A percentile compares a stretch with the other conserved stretches of the same genome.
Evolutionary conservation across 2,888 invertebrate species (phyloP).

Genomic region (Antitype chi): DNA sequence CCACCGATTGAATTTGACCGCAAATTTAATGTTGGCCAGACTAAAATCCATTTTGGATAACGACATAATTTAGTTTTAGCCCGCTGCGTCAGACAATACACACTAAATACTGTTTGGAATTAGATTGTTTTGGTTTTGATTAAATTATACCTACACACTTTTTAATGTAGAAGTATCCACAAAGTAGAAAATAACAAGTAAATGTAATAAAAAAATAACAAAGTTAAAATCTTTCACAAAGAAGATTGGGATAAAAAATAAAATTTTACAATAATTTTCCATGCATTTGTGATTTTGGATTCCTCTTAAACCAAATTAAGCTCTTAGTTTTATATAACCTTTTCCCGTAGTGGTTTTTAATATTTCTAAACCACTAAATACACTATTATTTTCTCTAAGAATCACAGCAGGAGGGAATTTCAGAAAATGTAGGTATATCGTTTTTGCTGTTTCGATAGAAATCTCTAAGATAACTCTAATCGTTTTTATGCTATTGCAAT

Average conservation of each 20-base stretch:
- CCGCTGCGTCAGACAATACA: conserved; percentile 12
- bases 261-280: not conserved
- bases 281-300: not conserved
- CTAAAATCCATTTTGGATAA: conserved; percentile 57
- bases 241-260: not conserved
- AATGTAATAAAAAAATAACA: not conserved
- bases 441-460: conserved; percentile 7
- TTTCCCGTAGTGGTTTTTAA: not conserved
- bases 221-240: not conserved
- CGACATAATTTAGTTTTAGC: conserved; percentile 52
- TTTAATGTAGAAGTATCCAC: no score
- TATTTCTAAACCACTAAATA: not conserved
- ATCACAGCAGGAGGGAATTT: conserved; percentile 12
- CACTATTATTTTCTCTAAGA: conserved; percentile 4
- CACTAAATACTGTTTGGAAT: conserved; percentile 22
- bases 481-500: conserved; percentile 29
- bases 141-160: not conserved
- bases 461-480: conserved; percentile 13
- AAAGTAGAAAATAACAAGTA: not conserved
- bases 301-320: not conserved
- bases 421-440: not conserved
- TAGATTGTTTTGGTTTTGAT: conserved; percentile 2
- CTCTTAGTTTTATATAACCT: not conserved
- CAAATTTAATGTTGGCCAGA: conserved; percentile 58
- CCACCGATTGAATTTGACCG: conserved; percentile 59